phyloP scores from a whole-genome alignment of 2,797 vertebrate species.

The Syngnathus rostellatus region DNA sequence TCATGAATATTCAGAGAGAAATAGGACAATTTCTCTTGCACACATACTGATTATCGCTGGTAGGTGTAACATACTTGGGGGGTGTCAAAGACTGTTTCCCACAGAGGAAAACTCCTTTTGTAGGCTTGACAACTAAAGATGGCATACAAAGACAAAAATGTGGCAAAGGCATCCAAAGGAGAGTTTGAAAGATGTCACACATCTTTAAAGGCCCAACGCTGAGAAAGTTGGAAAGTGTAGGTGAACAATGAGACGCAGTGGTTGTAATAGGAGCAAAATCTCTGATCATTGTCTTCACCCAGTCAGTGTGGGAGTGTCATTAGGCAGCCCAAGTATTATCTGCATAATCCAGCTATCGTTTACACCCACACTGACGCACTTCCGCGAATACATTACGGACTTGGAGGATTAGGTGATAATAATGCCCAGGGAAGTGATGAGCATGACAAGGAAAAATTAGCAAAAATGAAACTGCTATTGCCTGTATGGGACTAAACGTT shows the following conservation, averaged over 20 bases:
- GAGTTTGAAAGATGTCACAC: slow-evolving; percentile 16
- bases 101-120: slow-evolving; percentile 23
- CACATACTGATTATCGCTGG: slow-evolving; percentile 20
- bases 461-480: slow-evolving; percentile 14
- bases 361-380: slow-evolving; percentile 44
- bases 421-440: slow-evolving; percentile 25
- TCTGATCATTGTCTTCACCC: slow-evolving; percentile 19
- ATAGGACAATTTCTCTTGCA: slow-evolving; percentile 15
- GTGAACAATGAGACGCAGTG: slow-evolving; percentile 7
- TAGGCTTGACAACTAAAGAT: slow-evolving; percentile 15
- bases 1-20: not conserved
- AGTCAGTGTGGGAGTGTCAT: slow-evolving; percentile 18
- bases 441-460: slow-evolving; percentile 15
- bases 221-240: not conserved
- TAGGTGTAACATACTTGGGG: slow-evolving; percentile 21
- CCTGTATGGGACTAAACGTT: not conserved
- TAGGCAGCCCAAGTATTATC: slow-evolving; percentile 38
- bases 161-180: slow-evolving; percentile 12
- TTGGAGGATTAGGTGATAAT: slow-evolving; percentile 44
- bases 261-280: slow-evolving; percentile 12
- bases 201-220: slow-evolving; percentile 1
- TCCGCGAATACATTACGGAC: slow-evolving; percentile 31
- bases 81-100: slow-evolving; percentile 10
- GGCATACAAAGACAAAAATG: not conserved
- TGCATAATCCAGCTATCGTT: slow-evolving; percentile 52